These are phyloP conservation scores for Panthera leo DNA, from an alignment of 2,113 vertebrate genomes.

Conservation along the genomic window DNA sequence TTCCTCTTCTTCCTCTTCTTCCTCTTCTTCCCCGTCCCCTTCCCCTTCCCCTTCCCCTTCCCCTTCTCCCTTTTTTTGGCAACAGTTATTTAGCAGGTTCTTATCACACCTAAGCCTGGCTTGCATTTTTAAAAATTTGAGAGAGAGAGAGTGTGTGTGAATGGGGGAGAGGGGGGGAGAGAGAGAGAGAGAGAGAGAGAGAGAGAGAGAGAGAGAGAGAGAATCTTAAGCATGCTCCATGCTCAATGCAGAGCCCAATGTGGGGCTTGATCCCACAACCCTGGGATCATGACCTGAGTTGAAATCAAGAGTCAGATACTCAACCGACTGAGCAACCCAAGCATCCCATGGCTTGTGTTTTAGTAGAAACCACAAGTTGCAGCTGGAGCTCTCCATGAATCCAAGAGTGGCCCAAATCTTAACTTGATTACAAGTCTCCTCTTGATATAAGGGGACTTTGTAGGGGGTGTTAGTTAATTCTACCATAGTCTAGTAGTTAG, in stretches of 20 bases:
- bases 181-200: too few species aligned
- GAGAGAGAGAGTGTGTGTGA: too few species aligned
- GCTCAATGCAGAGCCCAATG: too few species aligned
- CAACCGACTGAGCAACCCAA: too few species aligned
- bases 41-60: too few species aligned
- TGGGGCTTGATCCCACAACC: too few species aligned
- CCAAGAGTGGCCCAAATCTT: neutral
- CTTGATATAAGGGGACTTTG: neutral
- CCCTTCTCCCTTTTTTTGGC: neutral
- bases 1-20: rapidly evolving
- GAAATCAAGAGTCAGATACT: too few species aligned
- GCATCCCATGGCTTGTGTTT: neutral
- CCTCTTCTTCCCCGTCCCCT: rapidly evolving
- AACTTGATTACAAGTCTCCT: neutral
- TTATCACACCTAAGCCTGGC: neutral
- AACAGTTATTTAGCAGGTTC: neutral
- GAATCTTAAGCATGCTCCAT: too few species aligned
- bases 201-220: too few species aligned
- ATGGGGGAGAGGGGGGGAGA: too few species aligned
- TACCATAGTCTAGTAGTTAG: neutral
- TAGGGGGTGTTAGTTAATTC: neutral
- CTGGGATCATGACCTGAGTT: too few species aligned
- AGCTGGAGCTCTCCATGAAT: neutral
- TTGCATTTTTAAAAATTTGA: neutral
- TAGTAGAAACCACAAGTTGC: neutral